Evolutionary conservation across 2,797 vertebrate genomes (phyloP).

Genomic region (Pterois miles): DNA sequence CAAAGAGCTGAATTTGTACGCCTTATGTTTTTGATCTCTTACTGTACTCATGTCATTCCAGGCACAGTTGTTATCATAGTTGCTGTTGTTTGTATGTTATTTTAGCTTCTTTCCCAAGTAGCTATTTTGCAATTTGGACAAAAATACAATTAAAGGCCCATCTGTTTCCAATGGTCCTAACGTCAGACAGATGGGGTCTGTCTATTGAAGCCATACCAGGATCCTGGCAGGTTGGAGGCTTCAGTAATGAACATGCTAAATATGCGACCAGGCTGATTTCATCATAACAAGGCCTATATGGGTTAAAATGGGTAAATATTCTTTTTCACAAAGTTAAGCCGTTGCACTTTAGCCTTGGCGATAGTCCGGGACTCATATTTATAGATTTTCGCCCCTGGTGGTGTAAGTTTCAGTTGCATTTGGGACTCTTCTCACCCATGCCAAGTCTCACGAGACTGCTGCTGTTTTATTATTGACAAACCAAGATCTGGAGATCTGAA

Average conservation of each 20-base stretch:
- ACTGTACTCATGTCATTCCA: conserved; percentile 91
- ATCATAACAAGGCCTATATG: conserved; percentile 63
- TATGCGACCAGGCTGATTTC: conserved; percentile 75
- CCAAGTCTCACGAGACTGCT: not conserved
- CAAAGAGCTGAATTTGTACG: conserved; percentile 91
- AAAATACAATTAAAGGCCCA: conserved; percentile 98
- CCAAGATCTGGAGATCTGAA: not conserved
- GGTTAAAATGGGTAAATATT: conserved; percentile 58
- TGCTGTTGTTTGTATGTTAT: conserved; percentile 99
- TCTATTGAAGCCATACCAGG: conserved; percentile 93
- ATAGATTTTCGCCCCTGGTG: conserved; percentile 19
- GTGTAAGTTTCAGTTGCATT: conserved; percentile 31
- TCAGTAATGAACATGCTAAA: conserved; percentile 80
- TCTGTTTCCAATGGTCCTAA: conserved; percentile 98
- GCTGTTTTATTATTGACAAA: conserved; percentile 33
- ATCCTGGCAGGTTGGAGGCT: conserved; percentile 87
- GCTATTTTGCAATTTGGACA: conserved; percentile 99
- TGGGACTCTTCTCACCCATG: conserved; percentile 1
- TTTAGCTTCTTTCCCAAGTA: conserved; percentile 98
- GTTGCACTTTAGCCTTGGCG: conserved; percentile 60
- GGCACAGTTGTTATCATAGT: conserved; percentile 96
- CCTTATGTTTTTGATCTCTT: conserved; percentile 91
- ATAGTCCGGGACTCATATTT: conserved; percentile 19
- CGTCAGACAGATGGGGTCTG: conserved; percentile 91
- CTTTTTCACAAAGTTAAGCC: conserved; percentile 74